Base-by-base conservation (phyloP, 2,797 vertebrate species). In the Nasua narica region DNA sequence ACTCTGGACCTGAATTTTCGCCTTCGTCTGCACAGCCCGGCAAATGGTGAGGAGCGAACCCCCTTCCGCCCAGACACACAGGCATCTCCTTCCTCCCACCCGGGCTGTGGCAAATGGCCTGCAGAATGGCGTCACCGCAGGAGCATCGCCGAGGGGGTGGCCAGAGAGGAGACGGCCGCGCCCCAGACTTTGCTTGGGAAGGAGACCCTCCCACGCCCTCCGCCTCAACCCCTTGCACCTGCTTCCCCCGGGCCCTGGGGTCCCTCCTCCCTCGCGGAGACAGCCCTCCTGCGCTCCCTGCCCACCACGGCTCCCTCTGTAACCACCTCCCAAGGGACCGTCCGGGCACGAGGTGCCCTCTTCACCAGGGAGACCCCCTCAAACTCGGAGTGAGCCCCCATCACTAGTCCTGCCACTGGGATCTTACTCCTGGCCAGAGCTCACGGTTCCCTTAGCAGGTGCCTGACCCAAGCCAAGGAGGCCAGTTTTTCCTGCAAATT, bases 261-360 rank as follows among this genome's bases (percentile, higher is more conserved):
- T 6, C 19, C 1, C 5, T n/a, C 37, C 5, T 56, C 18, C 40
- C 29, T 25, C 40, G 10, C 46, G 6, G 21, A 46, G 52, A 46
- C 32, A 3, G 15, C 12, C 37, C 54, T 91, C 52, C 23, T 50
- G 37, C 25, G 10, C 10, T 69, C 76, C 2, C 8, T n/a, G 15
- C 50, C 52, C 6, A 21, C 7, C 4, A 1, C 2, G 1, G 15
- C 52, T 35, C 3, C 37, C 35, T 2, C 32, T 2, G 9, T 7
- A 16, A 43, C 21, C 13, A 23, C 13, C 29, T 85, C 78, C 62
- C 65, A 74, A 52, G 54, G 83, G n/a, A 25, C 65, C 14, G 15
- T 54, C 46, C 11, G 16, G 29, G n/a, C 69, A 43, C 9, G 1
- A 46, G 5, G 19, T 25, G 18, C 19, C 13, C 78, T 23, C 52